A percentile compares a stretch with the other conserved stretches of the same genome.
Conservation (phyloP, 2,888 invertebrate genomes). For the Volucella bombylans region DNA sequence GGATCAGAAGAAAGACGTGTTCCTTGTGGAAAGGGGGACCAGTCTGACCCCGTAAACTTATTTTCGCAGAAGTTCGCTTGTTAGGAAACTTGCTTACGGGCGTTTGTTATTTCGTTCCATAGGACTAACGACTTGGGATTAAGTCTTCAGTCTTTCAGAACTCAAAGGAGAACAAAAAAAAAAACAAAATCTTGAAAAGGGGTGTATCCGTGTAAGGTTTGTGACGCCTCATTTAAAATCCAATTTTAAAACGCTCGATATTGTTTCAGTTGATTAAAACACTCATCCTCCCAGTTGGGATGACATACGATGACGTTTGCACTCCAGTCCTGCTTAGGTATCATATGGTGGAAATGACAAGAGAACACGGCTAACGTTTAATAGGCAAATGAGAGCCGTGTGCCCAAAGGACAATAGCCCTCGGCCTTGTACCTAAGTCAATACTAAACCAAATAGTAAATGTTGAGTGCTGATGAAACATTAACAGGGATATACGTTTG, state of each 20-base stretch:
- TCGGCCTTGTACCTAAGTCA: constrained; percentile 43
- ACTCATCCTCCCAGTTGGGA: constrained; percentile 43
- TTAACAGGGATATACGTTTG: constrained; percentile 65
- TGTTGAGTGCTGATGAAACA: constrained; percentile 28
- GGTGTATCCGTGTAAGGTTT: not conserved
- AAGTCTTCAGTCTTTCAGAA: not conserved
- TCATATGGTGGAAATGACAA: constrained; percentile 48
- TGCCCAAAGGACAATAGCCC: constrained; percentile 53
- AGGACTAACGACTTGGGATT: constrained; percentile 13
- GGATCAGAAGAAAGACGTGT: not conserved
- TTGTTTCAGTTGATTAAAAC: constrained; percentile 70
- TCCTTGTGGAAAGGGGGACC: constrained; percentile 3
- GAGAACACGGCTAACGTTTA: constrained; percentile 36
- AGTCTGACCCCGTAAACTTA: constrained; percentile 45
- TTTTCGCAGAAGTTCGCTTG: constrained; percentile 42
- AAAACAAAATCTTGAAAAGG: not conserved
- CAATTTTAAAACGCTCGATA: constrained; percentile 64
- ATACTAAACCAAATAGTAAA: constrained; percentile 8
- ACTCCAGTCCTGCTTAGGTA: constrained; percentile 19
- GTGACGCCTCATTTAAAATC: constrained; percentile 57
- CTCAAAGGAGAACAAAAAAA: not conserved
- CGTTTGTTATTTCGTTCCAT: constrained; percentile 43
- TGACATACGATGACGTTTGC: constrained; percentile 28
- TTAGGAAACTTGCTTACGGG: constrained; percentile 16
- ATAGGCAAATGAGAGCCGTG: constrained; percentile 61